Evolutionary conservation across 2,113 vertebrate species (phyloP).

Genomic region (Vanacampus margaritifer): DNA sequence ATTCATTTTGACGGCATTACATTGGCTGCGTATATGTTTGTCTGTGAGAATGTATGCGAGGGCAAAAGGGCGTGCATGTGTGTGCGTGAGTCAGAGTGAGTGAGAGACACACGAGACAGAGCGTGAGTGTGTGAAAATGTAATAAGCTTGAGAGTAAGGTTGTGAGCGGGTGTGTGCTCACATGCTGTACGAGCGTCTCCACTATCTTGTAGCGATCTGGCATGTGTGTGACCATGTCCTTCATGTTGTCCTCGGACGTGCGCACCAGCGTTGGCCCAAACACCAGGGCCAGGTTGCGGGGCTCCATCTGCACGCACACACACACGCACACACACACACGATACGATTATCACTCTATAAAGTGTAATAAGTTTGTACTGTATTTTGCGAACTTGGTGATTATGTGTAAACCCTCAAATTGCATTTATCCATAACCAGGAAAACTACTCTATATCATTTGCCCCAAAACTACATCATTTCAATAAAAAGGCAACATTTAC

Average conservation of each 20-base stretch:
- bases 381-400: background rate
- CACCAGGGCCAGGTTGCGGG: constrained; percentile 92
- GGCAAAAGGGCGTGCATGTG: background rate
- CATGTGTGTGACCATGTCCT: constrained; percentile 99
- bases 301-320: constrained; percentile 86
- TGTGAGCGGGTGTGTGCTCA: constrained; percentile 48
- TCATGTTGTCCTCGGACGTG: constrained; percentile 98
- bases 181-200: constrained; percentile 94
- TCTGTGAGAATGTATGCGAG: fast-evolving
- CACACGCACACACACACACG: no score
- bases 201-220: constrained; percentile 97
- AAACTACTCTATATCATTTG: background rate
- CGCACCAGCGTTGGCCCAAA: constrained; percentile 93
- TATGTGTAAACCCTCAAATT: no score
- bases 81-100: background rate
- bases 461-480: background rate
- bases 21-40: fast-evolving
- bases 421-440: no score
- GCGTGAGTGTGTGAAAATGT: no score
- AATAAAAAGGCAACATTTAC: background rate
- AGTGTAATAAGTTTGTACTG: no score
- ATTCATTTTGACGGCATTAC: background rate
- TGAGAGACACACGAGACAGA: no score
- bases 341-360: no score
- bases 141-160: no score